phyloP scores from a whole-genome alignment of 2,888 invertebrate genomes.

The Philereme vetulata region DNA sequence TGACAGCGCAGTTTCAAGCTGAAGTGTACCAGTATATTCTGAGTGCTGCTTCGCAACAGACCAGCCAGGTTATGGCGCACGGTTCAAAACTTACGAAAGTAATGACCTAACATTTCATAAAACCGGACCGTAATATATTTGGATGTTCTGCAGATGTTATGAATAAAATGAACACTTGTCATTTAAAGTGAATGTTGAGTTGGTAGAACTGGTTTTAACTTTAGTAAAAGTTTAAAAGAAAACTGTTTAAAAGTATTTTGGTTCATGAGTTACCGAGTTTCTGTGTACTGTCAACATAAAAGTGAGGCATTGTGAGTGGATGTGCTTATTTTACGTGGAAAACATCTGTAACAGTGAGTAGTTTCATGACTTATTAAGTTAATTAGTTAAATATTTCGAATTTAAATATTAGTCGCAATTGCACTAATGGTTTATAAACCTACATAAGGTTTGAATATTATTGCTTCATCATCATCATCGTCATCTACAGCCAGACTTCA shows the following conservation, averaged over 20 bases:
- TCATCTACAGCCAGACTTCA: too few species aligned
- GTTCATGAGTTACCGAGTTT: not conserved
- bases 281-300: not conserved
- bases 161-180: conserved; percentile 5
- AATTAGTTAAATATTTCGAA: too few species aligned
- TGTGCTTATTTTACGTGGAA: too few species aligned
- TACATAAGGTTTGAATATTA: too few species aligned
- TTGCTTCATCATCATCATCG: too few species aligned
- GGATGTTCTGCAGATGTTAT: not conserved
- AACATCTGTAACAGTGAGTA: too few species aligned
- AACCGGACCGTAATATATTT: not conserved
- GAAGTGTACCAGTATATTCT: conserved; percentile 43
- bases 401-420: too few species aligned
- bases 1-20: conserved; percentile 25
- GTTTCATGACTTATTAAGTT: too few species aligned
- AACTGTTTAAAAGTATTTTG: conserved; percentile 2
- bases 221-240: conserved; percentile 6
- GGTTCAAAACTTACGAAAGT: conserved; percentile 19
- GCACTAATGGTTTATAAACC: too few species aligned
- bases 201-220: not conserved
- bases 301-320: conserved; percentile 9
- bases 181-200: conserved; percentile 1
- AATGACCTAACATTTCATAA: not conserved
- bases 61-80: conserved; percentile 17
- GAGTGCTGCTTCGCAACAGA: conserved; percentile 39